Percentiles rank a stretch among this genome's conserved stretches.
Evolutionary conservation across 2,113 vertebrate genomes (phyloP).

Genomic region (Indicator indicator): DNA sequence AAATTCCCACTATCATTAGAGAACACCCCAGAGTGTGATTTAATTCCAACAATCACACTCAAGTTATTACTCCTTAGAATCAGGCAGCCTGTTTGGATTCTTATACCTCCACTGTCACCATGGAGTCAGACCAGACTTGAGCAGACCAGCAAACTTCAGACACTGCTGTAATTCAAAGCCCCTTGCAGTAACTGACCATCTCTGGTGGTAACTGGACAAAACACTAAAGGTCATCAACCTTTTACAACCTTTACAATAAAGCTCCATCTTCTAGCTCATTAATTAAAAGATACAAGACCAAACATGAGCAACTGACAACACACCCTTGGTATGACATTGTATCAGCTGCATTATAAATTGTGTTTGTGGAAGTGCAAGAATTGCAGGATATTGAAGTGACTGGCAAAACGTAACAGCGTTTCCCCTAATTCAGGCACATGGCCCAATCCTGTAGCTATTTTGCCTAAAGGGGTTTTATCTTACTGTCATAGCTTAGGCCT

Average conservation of each 20-base stretch:
- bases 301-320: neutral
- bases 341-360: neutral
- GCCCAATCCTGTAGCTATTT: conserved; percentile 39
- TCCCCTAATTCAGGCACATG: conserved; percentile 13
- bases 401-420: conserved; percentile 33
- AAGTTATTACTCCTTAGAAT: neutral
- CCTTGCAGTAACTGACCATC: neutral
- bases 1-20: neutral
- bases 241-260: neutral
- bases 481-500: conserved; percentile 25
- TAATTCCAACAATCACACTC: neutral
- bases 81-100: neutral
- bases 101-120: neutral
- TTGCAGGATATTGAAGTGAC: conserved; percentile 10
- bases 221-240: neutral
- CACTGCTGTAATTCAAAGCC: neutral
- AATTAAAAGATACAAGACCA: neutral
- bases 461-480: conserved; percentile 30
- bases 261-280: neutral
- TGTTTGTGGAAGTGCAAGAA: conserved; percentile 5
- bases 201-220: neutral
- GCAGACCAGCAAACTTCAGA: neutral
- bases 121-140: neutral
- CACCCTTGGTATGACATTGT: neutral
- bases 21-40: neutral